Percentiles rank a stretch among this genome's conserved stretches.
These are phyloP conservation scores for Phoeniculus purpureus DNA, from an alignment of 2,797 vertebrate genomes.

Conservation along the genomic window DNA sequence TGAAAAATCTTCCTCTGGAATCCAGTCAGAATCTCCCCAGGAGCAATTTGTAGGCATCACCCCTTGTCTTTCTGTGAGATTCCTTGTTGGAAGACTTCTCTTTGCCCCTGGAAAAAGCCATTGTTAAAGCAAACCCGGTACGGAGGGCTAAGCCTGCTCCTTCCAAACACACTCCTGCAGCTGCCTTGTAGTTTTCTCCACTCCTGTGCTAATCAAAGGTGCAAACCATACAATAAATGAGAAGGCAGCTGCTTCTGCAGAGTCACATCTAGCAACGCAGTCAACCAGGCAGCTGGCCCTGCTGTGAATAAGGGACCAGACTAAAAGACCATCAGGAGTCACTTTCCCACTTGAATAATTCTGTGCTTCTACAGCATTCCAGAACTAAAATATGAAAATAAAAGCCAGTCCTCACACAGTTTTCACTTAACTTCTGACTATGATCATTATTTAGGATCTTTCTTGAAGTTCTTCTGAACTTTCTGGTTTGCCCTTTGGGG, in stretches of 20 bases:
- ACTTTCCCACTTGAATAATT: not conserved
- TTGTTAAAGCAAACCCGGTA: not conserved
- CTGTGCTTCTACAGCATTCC: not conserved
- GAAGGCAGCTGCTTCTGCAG: not conserved
- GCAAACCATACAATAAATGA: not conserved
- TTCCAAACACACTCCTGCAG: not conserved
- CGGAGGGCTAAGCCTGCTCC: not conserved
- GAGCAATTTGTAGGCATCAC: no score
- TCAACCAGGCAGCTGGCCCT: not conserved
- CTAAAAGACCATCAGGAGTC: not conserved
- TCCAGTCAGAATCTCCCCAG: no score
- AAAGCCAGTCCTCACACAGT: accelerated
- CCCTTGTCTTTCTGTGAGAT: not conserved
- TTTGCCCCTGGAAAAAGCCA: not conserved
- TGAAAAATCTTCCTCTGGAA: no score
- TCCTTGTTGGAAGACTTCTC: not conserved
- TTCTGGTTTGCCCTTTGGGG: not conserved
- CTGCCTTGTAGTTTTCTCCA: not conserved
- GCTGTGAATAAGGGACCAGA: not conserved
- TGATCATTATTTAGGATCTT: not conserved
- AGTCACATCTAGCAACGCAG: not conserved
- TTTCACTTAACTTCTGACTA: not conserved
- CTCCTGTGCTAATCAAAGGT: not conserved
- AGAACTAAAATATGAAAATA: not conserved
- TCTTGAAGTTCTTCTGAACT: not conserved